phyloP scores from a whole-genome alignment of 1,140 invertebrate genomes.

The Tenebrio molitor region DNA sequence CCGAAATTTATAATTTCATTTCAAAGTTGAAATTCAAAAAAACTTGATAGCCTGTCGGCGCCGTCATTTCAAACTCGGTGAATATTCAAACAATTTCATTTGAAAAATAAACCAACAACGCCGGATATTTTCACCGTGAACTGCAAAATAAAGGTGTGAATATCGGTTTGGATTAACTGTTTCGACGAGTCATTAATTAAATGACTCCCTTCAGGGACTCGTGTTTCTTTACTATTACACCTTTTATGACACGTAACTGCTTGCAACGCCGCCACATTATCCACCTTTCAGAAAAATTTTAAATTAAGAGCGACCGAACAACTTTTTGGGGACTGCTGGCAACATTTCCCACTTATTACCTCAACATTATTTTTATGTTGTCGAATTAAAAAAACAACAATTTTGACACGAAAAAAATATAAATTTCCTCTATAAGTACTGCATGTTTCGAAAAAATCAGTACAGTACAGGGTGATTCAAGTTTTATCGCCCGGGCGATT shows the following conservation, averaged over 20 bases:
- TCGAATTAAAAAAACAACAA: no score
- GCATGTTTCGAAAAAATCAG: no score
- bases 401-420: no score
- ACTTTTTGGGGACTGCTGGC: no score
- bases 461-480: no score
- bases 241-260: background rate
- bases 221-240: background rate
- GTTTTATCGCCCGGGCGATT: no score
- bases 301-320: no score
- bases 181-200: conserved; percentile 1
- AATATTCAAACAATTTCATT: background rate
- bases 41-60: background rate
- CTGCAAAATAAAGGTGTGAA: background rate
- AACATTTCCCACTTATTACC: no score
- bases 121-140: background rate
- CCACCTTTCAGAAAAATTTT: no score
- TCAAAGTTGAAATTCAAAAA: background rate
- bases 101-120: background rate
- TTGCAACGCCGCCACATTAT: no score
- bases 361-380: no score
- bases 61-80: background rate
- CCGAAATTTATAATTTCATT: conserved; percentile 11
- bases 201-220: background rate
- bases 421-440: no score
- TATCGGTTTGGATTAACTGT: background rate